Evolutionary conservation across 1,140 invertebrate species (phyloP).

Genomic region (Centruroides sculpturatus): DNA sequence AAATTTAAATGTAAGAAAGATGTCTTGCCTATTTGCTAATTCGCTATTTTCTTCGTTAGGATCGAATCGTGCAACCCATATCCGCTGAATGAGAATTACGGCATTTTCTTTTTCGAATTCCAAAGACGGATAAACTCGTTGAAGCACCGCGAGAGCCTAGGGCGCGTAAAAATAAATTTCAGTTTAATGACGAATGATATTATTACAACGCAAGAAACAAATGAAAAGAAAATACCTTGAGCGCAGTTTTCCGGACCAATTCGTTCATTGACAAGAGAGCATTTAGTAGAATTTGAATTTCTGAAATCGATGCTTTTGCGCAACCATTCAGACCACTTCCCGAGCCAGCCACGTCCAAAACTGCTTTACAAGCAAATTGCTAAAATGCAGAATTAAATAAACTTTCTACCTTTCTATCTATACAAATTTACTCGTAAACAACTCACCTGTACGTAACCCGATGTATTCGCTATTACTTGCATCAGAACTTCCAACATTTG

Average conservation of each 20-base stretch:
- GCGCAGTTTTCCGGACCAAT: no score
- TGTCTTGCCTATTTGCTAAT: constrained; percentile 26
- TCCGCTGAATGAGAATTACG: constrained; percentile 45
- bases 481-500: constrained; percentile 67
- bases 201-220: no score
- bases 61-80: constrained; percentile 67
- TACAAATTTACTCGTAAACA: no score
- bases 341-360: background rate
- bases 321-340: background rate
- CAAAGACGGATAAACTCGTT: constrained; percentile 44
- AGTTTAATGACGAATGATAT: no score
- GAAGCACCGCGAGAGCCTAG: constrained; percentile 48
- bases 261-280: no score
- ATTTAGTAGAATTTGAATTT: no score
- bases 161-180: background rate
- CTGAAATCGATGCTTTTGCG: no score
- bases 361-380: background rate
- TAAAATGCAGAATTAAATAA: background rate
- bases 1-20: no score
- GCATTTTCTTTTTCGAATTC: constrained; percentile 39
- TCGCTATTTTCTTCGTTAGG: constrained; percentile 18
- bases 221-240: constrained; percentile 23
- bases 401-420: background rate
- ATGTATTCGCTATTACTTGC: constrained; percentile 53
- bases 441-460: constrained; percentile 6